A percentile compares a stretch with the other conserved stretches of the same genome.
These are phyloP conservation scores for Pseudorasbora parva DNA, from an alignment of 2,113 vertebrate genomes.

Conservation along the genomic window DNA sequence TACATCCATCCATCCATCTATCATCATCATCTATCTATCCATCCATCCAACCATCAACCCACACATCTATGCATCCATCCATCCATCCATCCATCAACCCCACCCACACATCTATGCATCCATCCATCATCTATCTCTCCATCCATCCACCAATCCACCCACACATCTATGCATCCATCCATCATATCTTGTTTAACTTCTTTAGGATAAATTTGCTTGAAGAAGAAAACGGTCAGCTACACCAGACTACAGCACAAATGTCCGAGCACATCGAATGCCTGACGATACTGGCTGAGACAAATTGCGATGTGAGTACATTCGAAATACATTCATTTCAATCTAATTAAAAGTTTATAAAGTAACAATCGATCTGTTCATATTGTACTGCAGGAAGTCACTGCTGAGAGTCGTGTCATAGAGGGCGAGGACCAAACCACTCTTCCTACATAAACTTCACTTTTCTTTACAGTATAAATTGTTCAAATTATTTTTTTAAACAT, in stretches of 20 bases:
- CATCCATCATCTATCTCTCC: too few species aligned
- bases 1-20: too few species aligned
- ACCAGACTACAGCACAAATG: conserved; percentile 32
- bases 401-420: conserved; percentile 27
- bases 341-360: not conserved
- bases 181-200: not conserved
- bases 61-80: too few species aligned
- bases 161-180: not conserved
- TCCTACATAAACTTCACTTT: not conserved
- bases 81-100: too few species aligned
- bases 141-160: too few species aligned
- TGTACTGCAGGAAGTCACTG: not conserved
- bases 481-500: not conserved
- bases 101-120: too few species aligned
- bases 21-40: too few species aligned
- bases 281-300: conserved; percentile 53
- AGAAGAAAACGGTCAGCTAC: conserved; percentile 8
- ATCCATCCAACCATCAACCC: not conserved
- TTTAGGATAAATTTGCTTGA: conserved; percentile 26
- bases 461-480: not conserved
- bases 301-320: conserved; percentile 44
- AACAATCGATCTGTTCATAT: not conserved
- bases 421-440: conserved; percentile 19
- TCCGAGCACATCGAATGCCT: conserved; percentile 54
- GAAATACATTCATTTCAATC: conserved; percentile 35